Evolutionary conservation across 1,140 invertebrate genomes (phyloP).

Genomic region (Philopotamus ludificatus): DNA sequence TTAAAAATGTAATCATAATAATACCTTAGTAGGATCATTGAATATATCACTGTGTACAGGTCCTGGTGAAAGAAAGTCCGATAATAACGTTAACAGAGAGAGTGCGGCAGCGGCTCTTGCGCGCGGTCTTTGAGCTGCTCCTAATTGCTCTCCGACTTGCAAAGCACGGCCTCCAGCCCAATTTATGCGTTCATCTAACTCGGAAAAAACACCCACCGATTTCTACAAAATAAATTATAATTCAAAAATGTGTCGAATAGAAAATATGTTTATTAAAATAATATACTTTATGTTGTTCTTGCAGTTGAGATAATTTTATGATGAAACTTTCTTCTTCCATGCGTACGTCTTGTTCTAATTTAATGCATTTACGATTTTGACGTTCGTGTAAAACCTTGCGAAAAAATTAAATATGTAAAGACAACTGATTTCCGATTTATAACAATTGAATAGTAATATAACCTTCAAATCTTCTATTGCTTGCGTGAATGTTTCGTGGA

Average conservation of each 20-base stretch:
- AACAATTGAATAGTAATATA: not conserved
- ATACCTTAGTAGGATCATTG: constrained; percentile 79
- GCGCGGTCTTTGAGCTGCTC: constrained; percentile 93
- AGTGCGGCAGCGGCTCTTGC: constrained; percentile 92
- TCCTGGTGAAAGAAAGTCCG: constrained; percentile 87
- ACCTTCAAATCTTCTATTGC: constrained; percentile 76
- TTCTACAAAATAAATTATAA: not conserved
- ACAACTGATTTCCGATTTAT: not conserved
- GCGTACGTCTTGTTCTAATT: constrained; percentile 76
- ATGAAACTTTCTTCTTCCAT: constrained; percentile 87
- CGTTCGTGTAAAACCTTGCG: constrained; percentile 73
- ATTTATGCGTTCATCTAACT: constrained; percentile 94
- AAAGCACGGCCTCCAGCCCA: constrained; percentile 96
- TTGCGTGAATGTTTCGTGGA: constrained; percentile 90
- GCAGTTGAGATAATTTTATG: constrained; percentile 76
- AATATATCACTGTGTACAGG: constrained; percentile 84
- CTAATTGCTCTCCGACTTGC: constrained; percentile 95
- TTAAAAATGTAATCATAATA: constrained; percentile 28
- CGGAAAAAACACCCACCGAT: constrained; percentile 85
- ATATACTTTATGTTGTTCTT: constrained; percentile 82
- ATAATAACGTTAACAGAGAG: constrained; percentile 89
- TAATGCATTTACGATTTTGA: constrained; percentile 84
- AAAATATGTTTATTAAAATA: constrained; percentile 11
- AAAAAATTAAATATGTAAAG: not conserved
- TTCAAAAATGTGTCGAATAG: no score